Base-by-base conservation (phyloP, 1,140 invertebrate species). In the Choristoneura fumiferana region DNA sequence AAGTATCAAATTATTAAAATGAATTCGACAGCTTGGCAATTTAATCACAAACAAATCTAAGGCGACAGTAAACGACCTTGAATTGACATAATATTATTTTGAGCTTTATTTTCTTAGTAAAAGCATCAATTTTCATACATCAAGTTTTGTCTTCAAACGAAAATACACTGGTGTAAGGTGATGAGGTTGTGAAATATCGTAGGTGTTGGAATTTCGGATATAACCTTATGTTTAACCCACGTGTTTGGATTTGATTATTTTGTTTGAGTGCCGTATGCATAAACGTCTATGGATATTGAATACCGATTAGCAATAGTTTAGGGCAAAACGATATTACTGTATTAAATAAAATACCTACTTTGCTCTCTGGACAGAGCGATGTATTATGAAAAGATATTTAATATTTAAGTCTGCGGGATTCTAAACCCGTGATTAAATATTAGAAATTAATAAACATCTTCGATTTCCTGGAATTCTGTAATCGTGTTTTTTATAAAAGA, bases 161-260 rank as follows among this genome's bases (percentile, higher is more conserved):
- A 49, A 49, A 12, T 49, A n/a, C 43, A 49, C 22, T 49, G 4
- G 1, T 10, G 8, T 49, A 10, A 49, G 17, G n/a, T 5, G 15
- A 22, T n/a, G 12, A 33, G 29, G n/a, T 49, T 49, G 43, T 22
- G 43, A 49, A 49, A 49, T 49, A 14, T 43, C 13, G 43, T 49
- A 10, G 43, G 43, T 22, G 43, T 33, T 49, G 43, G 43, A 22
- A 49, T 49, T 49, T 49, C 43, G 18, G 43, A 49, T n/a, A 17
- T 45, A 49, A 49, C 43, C 43, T 49, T 49, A 49, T 33, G 43
- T 49, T 6, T 18, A 43, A 22, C 43, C 43, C 22, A 49, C 43
- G 14, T 49, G 18, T 29, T 43, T 17, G 9, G 43, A 29, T 49
- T 49, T 49, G 22, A 17, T 9, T 49, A 49, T 49, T n/a, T 49